Evolutionary conservation across 2,888 invertebrate species (phyloP).

Genomic region (Philhelius pedissequus): DNA sequence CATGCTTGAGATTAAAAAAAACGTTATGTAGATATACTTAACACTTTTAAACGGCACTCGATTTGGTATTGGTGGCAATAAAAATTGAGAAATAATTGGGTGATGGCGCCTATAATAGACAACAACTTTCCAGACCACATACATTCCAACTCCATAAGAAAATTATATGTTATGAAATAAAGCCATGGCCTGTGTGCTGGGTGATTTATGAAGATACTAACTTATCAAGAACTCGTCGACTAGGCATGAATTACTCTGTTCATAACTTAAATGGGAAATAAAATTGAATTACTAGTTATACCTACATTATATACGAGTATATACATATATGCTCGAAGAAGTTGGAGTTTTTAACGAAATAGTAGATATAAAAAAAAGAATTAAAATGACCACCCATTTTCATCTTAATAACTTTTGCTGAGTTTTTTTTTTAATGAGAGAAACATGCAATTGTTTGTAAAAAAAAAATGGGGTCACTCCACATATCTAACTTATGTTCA

Average conservation of each 20-base stretch:
- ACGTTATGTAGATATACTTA: too few relatives aligned
- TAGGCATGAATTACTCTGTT: background rate
- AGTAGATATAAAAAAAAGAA: too few relatives aligned
- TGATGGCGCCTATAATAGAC: background rate
- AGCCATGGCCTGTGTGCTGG: background rate
- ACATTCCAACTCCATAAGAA: background rate
- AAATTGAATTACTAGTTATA: background rate
- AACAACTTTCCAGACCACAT: background rate
- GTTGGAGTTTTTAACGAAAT: constrained; percentile 14
- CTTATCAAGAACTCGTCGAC: background rate
- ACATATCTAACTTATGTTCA: background rate
- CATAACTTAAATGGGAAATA: background rate
- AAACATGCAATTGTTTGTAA: background rate
- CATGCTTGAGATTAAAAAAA: background rate
- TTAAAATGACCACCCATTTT: too few relatives aligned
- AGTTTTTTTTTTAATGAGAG: too few relatives aligned
- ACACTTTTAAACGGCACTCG: background rate
- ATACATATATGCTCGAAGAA: constrained; percentile 13
- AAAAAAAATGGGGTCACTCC: background rate
- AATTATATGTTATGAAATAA: background rate
- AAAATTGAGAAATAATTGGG: constrained; percentile 7
- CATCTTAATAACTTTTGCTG: too few relatives aligned
- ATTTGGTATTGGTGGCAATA: background rate
- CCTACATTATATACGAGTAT: too few relatives aligned
- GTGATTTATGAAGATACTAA: background rate